Conservation (phyloP, 2,797 vertebrate genomes). For the Aulostomus chinensis region DNA sequence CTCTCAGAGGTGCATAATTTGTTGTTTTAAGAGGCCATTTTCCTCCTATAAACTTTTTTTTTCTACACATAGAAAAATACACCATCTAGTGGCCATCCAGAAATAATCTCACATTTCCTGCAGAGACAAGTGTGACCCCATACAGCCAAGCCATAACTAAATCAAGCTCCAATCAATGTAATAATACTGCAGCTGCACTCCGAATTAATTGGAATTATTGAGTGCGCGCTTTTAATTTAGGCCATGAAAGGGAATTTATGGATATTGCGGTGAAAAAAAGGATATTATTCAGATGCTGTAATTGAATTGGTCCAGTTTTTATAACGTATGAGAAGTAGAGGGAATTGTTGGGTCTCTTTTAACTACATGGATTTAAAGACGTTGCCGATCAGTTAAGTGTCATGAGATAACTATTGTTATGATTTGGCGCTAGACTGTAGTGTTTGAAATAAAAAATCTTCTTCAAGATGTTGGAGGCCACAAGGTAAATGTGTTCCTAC, state of each 20-base stretch:
- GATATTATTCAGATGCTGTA: constrained; percentile 28
- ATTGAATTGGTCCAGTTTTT: constrained; percentile 52
- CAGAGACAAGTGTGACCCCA: constrained; percentile 15
- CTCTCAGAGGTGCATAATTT: constrained; percentile 7
- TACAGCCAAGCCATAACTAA: constrained; percentile 36
- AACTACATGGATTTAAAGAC: too few relatives aligned
- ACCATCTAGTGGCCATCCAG: constrained; percentile 63
- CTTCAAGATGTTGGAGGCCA: too few relatives aligned
- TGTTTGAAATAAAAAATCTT: too few relatives aligned
- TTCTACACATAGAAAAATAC: constrained; percentile 22
- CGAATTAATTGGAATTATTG: constrained; percentile 48
- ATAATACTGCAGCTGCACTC: constrained; percentile 28
- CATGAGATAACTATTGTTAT: too few relatives aligned
- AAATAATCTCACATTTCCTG: constrained; percentile 5
- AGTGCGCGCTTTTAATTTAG: constrained; percentile 49
- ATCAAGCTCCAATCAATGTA: constrained; percentile 51
- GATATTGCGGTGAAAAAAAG: constrained; percentile 8
- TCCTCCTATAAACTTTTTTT: constrained; percentile 18
- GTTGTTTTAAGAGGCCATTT: constrained; percentile 41
- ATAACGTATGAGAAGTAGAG: too few relatives aligned
- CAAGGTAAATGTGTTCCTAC: too few relatives aligned
- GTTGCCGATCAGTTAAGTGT: too few relatives aligned
- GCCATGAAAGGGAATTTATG: constrained; percentile 39
- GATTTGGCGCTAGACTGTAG: too few relatives aligned
- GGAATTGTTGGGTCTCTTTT: too few relatives aligned